phyloP scores from a whole-genome alignment of 2,797 vertebrate species.

The Naso thynnoides region DNA sequence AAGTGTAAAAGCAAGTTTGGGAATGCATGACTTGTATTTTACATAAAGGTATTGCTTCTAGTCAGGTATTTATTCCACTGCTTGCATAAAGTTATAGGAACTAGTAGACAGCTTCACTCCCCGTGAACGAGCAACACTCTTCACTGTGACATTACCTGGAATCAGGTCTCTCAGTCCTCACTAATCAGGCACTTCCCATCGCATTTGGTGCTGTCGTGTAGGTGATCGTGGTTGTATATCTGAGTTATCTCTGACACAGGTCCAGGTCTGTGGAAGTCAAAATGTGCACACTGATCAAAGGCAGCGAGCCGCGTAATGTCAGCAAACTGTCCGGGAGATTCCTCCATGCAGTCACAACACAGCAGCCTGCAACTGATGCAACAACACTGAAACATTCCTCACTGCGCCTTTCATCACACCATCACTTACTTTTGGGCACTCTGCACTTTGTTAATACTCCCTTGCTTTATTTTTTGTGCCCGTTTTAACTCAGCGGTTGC shows the following conservation, averaged over 20 bases:
- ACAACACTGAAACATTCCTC: constrained; percentile 50
- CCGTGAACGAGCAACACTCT: neutral
- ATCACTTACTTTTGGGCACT: constrained; percentile 7
- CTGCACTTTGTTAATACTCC: neutral
- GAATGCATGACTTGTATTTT: neutral
- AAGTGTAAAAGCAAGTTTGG: neutral
- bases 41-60: neutral
- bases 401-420: constrained; percentile 40
- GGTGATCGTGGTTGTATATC: neutral
- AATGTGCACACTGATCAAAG: constrained; percentile 22
- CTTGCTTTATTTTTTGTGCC: neutral
- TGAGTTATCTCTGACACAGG: neutral
- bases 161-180: too few species aligned
- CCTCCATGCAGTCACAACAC: constrained; percentile 16
- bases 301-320: constrained; percentile 12
- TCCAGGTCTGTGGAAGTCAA: neutral
- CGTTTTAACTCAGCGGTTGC: neutral
- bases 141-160: neutral
- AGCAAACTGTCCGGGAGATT: constrained; percentile 15
- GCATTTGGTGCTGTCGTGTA: neutral
- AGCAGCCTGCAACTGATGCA: constrained; percentile 59
- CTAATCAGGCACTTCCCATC: neutral
- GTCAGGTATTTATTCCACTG: too few species aligned
- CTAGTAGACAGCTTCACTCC: neutral
- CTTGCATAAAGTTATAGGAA: neutral